phyloP scores from a whole-genome alignment of 2,113 vertebrate species.

The Dicaeum eximium region DNA sequence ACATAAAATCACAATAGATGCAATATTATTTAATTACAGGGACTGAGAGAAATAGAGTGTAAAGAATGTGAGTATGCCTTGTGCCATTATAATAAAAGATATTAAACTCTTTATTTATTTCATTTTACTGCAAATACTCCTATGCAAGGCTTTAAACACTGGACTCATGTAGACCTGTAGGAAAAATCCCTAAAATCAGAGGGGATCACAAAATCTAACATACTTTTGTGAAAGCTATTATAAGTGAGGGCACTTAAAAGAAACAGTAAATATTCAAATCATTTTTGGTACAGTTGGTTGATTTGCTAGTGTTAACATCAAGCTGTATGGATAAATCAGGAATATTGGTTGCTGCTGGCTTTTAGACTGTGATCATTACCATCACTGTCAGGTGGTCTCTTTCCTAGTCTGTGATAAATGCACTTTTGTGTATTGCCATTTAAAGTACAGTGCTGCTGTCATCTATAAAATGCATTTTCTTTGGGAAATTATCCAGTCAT shows the following conservation, averaged over 20 bases:
- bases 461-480: neutral
- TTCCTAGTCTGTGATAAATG: neutral
- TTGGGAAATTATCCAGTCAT: neutral
- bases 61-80: constrained; percentile 19
- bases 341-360: neutral
- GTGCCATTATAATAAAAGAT: neutral
- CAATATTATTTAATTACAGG: constrained; percentile 28
- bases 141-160: neutral
- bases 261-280: neutral
- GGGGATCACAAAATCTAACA: neutral
- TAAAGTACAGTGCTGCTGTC: neutral
- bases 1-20: constrained; percentile 30
- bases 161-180: neutral
- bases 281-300: neutral
- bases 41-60: neutral
- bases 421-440: neutral
- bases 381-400: neutral
- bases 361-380: neutral
- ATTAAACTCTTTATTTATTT: neutral
- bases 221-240: neutral
- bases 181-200: neutral
- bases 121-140: neutral
- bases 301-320: neutral
- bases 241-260: neutral
- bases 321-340: neutral